Evolutionary conservation across 1,140 invertebrate genomes (phyloP), one percentile per base, ranked within the genome.

Genomic region (Drosophila lacertosa): DNA sequence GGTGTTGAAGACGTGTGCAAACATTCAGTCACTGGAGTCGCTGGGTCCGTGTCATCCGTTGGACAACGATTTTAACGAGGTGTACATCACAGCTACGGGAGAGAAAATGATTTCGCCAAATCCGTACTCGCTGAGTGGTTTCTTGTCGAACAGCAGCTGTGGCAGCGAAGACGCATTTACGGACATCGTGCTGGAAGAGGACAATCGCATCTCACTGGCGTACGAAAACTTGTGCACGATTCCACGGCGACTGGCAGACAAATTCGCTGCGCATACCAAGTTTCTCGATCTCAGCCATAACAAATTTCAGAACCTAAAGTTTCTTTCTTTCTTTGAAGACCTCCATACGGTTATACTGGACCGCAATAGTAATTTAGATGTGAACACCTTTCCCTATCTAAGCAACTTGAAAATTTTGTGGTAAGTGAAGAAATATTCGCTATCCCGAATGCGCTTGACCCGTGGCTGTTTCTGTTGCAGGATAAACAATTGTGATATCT

Each of bases 401-500:
- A 70, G 80, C n/a, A 86, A 78, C 35, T 22, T 91, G 0, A 79
- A 74, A 39, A 91, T 91, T 18, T 58, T 91, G 42, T 91, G 88
- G 89, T 90, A 29, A 80, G 45, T 69, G 6, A 4, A 0, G 4
- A 9, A n/a, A 6, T 24, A 18, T 16, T 5, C 6, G 11, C 1
- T 53, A 42, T 16, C 4, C n/a, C 4, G 11, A 48, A 20, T 15
- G 2, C 11, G 4, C 9, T 3, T 35, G 3, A 5, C 26, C 6
- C 9, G 4, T 13, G n/a, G 13, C 33, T 35, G n/a, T 3, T 40
- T 37, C 2, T 11, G 2, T 20, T 47, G 7, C 6, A 90, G 89
- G 89, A 89, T 91, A 13, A 91, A 91, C 65, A 91, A 91, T 42
- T 91, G 89, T 63, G 74, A 91, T 35, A 90, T 91, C 22, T 71